Conservation (phyloP, 2,797 vertebrate species). For the Myiotriccus ornatus region DNA sequence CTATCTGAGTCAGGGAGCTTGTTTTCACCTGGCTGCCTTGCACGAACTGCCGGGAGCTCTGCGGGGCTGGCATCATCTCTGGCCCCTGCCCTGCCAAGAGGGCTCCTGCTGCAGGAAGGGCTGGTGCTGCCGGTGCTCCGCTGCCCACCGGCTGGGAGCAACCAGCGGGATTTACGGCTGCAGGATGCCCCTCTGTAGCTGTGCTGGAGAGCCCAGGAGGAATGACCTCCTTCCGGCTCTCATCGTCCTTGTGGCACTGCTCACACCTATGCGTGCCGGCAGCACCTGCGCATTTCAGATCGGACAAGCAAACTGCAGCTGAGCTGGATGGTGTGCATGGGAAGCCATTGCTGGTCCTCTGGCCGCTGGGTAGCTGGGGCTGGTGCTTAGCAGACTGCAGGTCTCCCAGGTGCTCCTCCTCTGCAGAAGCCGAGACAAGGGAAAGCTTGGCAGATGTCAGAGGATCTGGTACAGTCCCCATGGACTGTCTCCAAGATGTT, state of each 20-base stretch:
- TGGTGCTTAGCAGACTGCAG: conserved; percentile 75
- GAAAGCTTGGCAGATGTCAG: conserved; percentile 85
- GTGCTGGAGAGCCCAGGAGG: conserved; percentile 59
- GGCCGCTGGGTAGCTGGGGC: conserved; percentile 57
- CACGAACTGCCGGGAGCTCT: conserved; percentile 13
- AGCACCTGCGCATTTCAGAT: conserved; percentile 38
- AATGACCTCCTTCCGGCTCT: conserved; percentile 50
- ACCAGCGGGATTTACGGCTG: background rate
- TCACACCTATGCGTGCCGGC: background rate
- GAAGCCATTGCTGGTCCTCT: conserved; percentile 76
- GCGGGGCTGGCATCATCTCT: conserved; percentile 39
- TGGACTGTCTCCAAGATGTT: conserved; percentile 56
- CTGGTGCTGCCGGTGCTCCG: background rate
- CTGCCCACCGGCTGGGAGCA: background rate
- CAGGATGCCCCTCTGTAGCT: background rate
- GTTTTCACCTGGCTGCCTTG: background rate
- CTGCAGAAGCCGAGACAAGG: conserved; percentile 77
- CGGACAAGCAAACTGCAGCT: conserved; percentile 46
- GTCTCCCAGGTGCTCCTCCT: conserved; percentile 74
- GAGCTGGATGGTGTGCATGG: background rate
- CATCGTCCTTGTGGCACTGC: conserved; percentile 3
- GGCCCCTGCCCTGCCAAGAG: background rate
- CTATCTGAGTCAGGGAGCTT: background rate
- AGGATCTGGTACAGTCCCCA: conserved; percentile 90
- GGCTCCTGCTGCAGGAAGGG: background rate